These are phyloP conservation scores for Hyalella azteca DNA, from an alignment of 2,888 invertebrate species.

Conservation along the genomic window DNA sequence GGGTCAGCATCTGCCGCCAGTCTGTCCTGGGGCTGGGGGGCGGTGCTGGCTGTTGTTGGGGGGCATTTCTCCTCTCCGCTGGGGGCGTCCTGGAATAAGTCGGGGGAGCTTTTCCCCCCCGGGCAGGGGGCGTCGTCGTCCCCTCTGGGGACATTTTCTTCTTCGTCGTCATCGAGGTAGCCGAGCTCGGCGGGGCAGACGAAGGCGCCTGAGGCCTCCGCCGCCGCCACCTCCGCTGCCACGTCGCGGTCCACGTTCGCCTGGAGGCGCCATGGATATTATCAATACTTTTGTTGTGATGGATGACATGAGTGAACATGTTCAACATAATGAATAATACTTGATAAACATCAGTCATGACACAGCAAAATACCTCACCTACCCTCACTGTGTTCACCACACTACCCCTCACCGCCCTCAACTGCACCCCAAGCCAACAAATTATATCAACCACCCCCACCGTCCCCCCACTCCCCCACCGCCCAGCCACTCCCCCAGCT, in stretches of 20 bases:
- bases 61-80: not conserved
- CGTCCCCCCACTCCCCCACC: not conserved
- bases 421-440: not conserved
- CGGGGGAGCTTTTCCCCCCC: not conserved
- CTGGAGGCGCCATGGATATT: conserved; percentile 61
- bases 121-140: not conserved
- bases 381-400: too few relatives aligned
- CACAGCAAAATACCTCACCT: too few relatives aligned
- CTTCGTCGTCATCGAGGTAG: conserved; percentile 47
- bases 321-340: too few relatives aligned
- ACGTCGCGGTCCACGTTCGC: conserved; percentile 74
- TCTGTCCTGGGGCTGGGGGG: not conserved
- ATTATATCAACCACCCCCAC: not conserved
- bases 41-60: not conserved
- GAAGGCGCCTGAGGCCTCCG: conserved; percentile 68
- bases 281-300: too few relatives aligned
- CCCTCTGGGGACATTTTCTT: conserved; percentile 24
- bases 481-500: not conserved
- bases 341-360: too few relatives aligned
- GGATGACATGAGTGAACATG: too few relatives aligned
- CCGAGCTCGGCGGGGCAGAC: conserved; percentile 61
- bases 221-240: conserved; percentile 73
- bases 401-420: not conserved
- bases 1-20: not conserved
- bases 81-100: not conserved